A percentile compares a stretch with the other conserved stretches of the same genome.
Conservation (phyloP, 2,888 invertebrate species). For the Luperina testacea region DNA sequence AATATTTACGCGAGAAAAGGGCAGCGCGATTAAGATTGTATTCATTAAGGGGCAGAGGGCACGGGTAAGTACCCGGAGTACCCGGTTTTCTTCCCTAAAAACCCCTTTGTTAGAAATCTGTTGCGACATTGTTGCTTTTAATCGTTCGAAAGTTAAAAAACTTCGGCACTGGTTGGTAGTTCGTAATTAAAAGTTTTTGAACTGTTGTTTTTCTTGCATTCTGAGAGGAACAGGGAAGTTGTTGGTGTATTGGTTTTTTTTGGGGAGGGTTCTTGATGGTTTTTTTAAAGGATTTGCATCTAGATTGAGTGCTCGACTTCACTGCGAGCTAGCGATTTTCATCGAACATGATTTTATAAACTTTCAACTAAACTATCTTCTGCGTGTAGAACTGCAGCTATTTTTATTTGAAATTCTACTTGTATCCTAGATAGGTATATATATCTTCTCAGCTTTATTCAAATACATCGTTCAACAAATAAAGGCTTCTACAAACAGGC, state of each 20-base stretch:
- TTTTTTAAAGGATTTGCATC: slow-evolving; percentile 6
- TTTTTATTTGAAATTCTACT: not conserved
- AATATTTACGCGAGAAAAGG: slow-evolving; percentile 84
- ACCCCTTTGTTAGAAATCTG: slow-evolving; percentile 50
- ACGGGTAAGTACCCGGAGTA: slow-evolving; percentile 26
- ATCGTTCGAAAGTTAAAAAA: slow-evolving; percentile 44
- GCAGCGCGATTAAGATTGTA: slow-evolving; percentile 80
- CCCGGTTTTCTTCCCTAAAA: slow-evolving; percentile 24
- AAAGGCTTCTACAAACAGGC: no score
- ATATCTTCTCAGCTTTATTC: not conserved
- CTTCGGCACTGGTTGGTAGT: slow-evolving; percentile 28
- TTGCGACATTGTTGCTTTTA: slow-evolving; percentile 49
- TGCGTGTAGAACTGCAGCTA: not conserved
- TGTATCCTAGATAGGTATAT: not conserved
- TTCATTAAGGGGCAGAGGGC: slow-evolving; percentile 72
- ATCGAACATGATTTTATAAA: not conserved
- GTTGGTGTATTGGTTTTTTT: slow-evolving; percentile 18
- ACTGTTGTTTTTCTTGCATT: slow-evolving; percentile 38
- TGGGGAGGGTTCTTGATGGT: not conserved
- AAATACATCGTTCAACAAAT: not conserved
- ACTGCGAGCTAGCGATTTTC: not conserved
- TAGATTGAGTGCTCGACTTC: not conserved
- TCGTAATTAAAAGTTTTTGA: slow-evolving; percentile 50
- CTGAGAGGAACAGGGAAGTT: slow-evolving; percentile 2
- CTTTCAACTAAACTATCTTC: not conserved